Conservation (phyloP, 2,113 vertebrate genomes). For the Centrocercus urophasianus region DNA sequence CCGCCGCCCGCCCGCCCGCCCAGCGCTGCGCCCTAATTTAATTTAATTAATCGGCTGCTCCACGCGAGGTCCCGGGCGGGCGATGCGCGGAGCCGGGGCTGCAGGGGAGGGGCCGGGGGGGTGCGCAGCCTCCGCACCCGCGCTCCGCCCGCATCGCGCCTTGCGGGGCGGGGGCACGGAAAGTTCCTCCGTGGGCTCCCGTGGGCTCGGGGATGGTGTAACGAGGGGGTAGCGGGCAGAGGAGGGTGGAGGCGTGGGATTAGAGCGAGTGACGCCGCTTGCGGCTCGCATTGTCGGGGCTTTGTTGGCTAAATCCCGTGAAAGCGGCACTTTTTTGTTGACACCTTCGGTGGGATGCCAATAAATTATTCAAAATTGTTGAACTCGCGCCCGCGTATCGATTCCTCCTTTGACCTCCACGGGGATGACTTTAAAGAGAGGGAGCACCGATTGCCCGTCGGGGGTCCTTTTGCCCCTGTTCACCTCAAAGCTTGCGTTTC, state of each 20-base stretch:
- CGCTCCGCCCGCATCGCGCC: neutral
- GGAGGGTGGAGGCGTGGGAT: neutral
- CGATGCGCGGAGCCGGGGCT: slow-evolving; percentile 82
- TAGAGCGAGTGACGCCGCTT: neutral
- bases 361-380: slow-evolving; percentile 64
- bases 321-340: neutral
- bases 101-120: slow-evolving; percentile 85
- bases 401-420: slow-evolving; percentile 34
- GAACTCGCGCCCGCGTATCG: slow-evolving; percentile 31
- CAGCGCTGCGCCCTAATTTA: slow-evolving; percentile 83
- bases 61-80: slow-evolving; percentile 87
- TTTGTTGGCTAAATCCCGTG: slow-evolving; percentile 17
- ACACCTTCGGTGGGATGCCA: slow-evolving; percentile 9
- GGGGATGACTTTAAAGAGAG: neutral
- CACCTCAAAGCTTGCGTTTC: neutral
- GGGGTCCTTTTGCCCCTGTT: neutral
- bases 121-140: neutral
- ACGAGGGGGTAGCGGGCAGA: neutral
- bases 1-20: neutral
- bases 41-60: slow-evolving; percentile 92
- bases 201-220: neutral
- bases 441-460: neutral
- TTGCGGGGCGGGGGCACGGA: neutral
- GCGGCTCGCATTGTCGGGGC: neutral
- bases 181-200: slow-evolving; percentile 32